Evolutionary conservation across 2,888 invertebrate genomes (phyloP), one percentile per base, ranked within the genome.

Genomic region (Clepsis dumicolana): DNA sequence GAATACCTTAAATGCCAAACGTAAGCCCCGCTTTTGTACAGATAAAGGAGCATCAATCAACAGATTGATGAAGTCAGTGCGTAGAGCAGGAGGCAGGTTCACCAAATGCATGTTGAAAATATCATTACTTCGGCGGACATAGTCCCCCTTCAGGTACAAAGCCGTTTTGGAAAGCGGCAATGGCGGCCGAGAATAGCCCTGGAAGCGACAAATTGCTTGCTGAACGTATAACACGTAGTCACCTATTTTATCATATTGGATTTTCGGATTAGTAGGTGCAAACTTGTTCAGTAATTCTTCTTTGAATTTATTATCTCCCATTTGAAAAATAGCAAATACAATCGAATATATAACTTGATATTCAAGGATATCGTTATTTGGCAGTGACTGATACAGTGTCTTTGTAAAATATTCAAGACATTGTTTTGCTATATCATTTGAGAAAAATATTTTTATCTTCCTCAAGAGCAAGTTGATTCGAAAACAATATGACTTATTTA

Each of bases 1-100:
- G 54, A 81, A 87, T 71, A 79, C 81, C 65, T 79, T 66, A 66
- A 88, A 88, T 1, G 88, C 88, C 14, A 87, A 72, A 1, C 86
- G 80, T 52, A 89, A 60, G 3, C 83, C 86, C 57, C 87, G 86
- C 69, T 88, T 88, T 66, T 87, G 88, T 27, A 86, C 72, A 1
- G 88, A 85, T 1, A 87, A 71, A 1, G 86, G 88, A 10, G 78
- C 70, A 35, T 87, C 71, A 59, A 88, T 67, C 44, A 85, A 63
- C 12, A 77, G 67, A 65, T 79, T 75, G 1, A 88, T 76, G 53
- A 88, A 88, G 38, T 77, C 66, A 8, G 79, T 73, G 32, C 79
- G 80, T 16, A 67, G 65, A 1, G 77, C 73, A 8, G 75, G 69
- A 4, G 87, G 82, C 29, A 89, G 73, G 52, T 83, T 80, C 16